A percentile compares a stretch with the other conserved stretches of the same genome.
phyloP scores from a whole-genome alignment of 2,888 invertebrate species.

The Caenorhabditis sp. region DNA sequence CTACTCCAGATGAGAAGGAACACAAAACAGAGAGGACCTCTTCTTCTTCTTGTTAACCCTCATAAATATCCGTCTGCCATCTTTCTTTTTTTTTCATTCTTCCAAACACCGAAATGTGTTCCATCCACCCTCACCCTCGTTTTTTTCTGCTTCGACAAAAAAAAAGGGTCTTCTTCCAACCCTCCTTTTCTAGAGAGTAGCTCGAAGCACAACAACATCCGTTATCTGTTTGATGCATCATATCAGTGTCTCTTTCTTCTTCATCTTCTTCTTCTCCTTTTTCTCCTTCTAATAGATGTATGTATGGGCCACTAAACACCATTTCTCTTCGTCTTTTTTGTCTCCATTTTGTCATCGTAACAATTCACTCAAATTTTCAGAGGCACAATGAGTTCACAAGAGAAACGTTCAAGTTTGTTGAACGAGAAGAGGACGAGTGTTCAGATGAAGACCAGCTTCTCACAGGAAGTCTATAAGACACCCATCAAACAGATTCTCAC shows the following conservation, averaged over 20 bases:
- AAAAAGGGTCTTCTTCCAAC: background rate
- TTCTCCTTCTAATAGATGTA: background rate
- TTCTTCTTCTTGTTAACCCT: too few species aligned
- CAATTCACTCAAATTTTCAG: background rate
- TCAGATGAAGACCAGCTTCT: slow-evolving; percentile 42
- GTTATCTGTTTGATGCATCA: background rate
- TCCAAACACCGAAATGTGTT: too few species aligned
- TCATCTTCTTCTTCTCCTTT: background rate
- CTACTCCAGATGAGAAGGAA: too few species aligned
- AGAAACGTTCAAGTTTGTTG: slow-evolving; percentile 22
- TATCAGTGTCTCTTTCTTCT: background rate
- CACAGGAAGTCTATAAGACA: slow-evolving; percentile 37
- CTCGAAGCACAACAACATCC: background rate
- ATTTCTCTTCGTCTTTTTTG: background rate
- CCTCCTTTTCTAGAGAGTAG: background rate
- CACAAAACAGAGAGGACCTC: too few species aligned
- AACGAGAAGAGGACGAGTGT: slow-evolving; percentile 39
- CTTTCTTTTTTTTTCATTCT: too few species aligned
- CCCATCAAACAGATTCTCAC: slow-evolving; percentile 50
- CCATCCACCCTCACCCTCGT: too few species aligned
- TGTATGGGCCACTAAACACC: background rate
- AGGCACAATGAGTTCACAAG: too few species aligned
- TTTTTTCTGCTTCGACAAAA: background rate
- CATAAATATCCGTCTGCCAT: too few species aligned
- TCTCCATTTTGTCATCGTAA: background rate